Percentiles rank a stretch among this genome's conserved stretches.
Conservation (phyloP, 2,888 invertebrate species). For the Volucella zonaria region DNA sequence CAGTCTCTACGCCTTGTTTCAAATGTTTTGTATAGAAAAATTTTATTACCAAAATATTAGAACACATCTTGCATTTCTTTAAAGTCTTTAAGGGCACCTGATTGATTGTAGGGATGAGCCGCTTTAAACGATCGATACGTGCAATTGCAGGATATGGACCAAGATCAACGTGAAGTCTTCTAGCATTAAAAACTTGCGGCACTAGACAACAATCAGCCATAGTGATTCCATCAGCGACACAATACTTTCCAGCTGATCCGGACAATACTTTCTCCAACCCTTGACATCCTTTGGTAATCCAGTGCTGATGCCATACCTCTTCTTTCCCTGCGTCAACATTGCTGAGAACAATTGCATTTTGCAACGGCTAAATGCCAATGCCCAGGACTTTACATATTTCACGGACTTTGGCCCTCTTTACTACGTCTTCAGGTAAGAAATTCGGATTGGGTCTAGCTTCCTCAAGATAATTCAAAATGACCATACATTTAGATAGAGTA, state of each 20-base stretch:
- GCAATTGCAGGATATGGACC: constrained; percentile 94
- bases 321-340: constrained; percentile 94
- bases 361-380: too few relatives aligned
- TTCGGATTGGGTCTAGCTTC: constrained; percentile 94
- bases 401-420: constrained; percentile 94
- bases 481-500: constrained; percentile 88
- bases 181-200: constrained; percentile 97
- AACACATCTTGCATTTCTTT: constrained; percentile 85
- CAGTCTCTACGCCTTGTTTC: too few relatives aligned
- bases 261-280: constrained; percentile 94
- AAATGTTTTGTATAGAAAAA: too few relatives aligned
- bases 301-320: constrained; percentile 96
- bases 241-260: constrained; percentile 93
- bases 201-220: constrained; percentile 97
- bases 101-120: constrained; percentile 95
- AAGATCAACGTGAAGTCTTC: constrained; percentile 97
- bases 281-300: constrained; percentile 94
- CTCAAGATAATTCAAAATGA: constrained; percentile 97
- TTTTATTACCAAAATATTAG: too few relatives aligned
- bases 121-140: constrained; percentile 94
- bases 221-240: too few relatives aligned
- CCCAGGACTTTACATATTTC: constrained; percentile 96
- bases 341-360: constrained; percentile 94
- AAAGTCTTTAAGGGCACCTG: constrained; percentile 96
- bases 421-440: constrained; percentile 94